phyloP scores from a whole-genome alignment of 1,140 invertebrate genomes.

The Phocides pigmalion region DNA sequence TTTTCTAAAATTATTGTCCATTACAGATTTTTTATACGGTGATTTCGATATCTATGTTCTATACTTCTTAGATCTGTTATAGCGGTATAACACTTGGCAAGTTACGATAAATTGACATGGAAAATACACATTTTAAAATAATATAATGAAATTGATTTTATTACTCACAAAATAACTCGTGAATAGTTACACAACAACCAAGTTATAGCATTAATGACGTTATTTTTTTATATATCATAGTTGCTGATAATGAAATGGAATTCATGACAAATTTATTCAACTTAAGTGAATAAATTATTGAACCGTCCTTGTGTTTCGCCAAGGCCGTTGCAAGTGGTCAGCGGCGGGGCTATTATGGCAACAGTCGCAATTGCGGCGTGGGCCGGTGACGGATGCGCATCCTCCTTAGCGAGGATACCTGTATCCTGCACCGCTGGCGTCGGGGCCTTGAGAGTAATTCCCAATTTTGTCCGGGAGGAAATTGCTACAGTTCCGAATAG shows the following conservation, averaged over 20 bases:
- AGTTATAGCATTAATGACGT: too few species aligned
- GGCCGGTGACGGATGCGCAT: conserved; percentile 66
- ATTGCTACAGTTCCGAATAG: conserved; percentile 9
- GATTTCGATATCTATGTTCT: too few species aligned
- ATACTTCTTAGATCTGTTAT: too few species aligned
- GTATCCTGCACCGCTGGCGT: conserved; percentile 53
- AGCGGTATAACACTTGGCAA: too few species aligned
- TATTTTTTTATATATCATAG: too few species aligned
- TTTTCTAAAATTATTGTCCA: too few species aligned
- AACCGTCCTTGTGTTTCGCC: conserved; percentile 4
- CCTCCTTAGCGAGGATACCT: conserved; percentile 67
- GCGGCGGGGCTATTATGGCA: conserved; percentile 19
- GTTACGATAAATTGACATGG: too few species aligned
- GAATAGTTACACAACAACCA: too few species aligned
- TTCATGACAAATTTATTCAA: background rate
- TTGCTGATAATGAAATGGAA: background rate
- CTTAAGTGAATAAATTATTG: background rate
- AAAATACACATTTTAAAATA: too few species aligned
- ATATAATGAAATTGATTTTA: too few species aligned
- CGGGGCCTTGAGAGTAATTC: conserved; percentile 43
- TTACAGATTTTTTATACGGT: too few species aligned
- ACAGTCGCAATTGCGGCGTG: conserved; percentile 28
- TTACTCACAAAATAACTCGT: too few species aligned
- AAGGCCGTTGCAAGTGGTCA: conserved; percentile 26
- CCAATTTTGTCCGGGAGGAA: conserved; percentile 26